Base-by-base conservation (phyloP, 1,140 invertebrate species). In the Pantala flavescens region DNA sequence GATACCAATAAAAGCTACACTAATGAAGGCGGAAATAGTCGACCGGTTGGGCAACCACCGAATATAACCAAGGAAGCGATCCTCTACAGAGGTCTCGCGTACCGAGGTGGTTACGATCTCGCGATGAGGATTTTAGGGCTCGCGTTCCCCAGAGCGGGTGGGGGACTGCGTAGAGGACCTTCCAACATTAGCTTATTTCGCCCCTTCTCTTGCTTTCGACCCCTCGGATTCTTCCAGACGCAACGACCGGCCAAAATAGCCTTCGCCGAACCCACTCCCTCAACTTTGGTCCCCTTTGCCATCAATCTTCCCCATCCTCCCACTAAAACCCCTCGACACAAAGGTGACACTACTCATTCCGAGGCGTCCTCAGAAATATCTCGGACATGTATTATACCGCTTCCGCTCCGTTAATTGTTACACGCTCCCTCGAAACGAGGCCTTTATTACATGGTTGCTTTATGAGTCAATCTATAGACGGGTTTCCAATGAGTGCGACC, bases 231-330 rank as follows among this genome's bases (percentile, higher is more conserved):
- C 49, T 63, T 36, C 49, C 49, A 63, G 49, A 63, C 49, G 49
- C 49, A 63, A 63, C 49, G 49, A 21, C 49, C 49, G 49, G 49
- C 49, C 49, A 63, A 63, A 63, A 63, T 63, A 63, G 49, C 49
- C 49, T 19, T 16, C 49, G 49, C 49, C 12, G 16, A 16, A 16
- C 3, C 16, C n/a, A 21, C n/a, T 5, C 12, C n/a, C 49, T 63
- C 49, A 63, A 63, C 49, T 63, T 63, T 63, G n/a, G 49, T 21
- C 49, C 49, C 49, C 14, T 5, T 63, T 63, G 3, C 49, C 49
- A 63, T 63, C 49, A 16, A 63, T 63, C 49, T 21, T 63, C 49
- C 9, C 49, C 16, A 12, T 12, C 49, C 49, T 63, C 49, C 49
- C 28, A 36, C 28, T 36, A 36, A 36, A 36, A 36, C 28, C 9